These are phyloP conservation scores for Macrosoma leucophasiata DNA, from an alignment of 2,888 invertebrate genomes.

Conservation along the genomic window DNA sequence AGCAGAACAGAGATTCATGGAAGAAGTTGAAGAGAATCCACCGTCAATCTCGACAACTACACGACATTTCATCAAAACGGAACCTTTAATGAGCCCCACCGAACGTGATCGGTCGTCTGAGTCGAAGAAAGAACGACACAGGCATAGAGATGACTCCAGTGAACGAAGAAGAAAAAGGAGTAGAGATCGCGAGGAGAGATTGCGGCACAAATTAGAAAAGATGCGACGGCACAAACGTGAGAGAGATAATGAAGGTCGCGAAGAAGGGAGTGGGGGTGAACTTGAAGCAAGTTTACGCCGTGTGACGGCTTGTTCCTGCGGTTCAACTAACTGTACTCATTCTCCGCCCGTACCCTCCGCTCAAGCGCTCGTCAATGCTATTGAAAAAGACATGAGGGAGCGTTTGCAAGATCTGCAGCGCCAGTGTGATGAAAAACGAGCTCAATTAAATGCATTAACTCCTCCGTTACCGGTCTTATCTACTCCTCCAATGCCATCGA, in stretches of 20 bases:
- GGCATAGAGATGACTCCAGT: slow-evolving; percentile 56
- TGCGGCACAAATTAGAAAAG: slow-evolving; percentile 63
- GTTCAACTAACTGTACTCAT: slow-evolving; percentile 43
- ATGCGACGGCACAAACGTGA: slow-evolving; percentile 62
- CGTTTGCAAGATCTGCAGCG: slow-evolving; percentile 87
- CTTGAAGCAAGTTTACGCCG: slow-evolving; percentile 59
- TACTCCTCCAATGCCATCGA: slow-evolving; percentile 59
- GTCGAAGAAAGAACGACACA: slow-evolving; percentile 53
- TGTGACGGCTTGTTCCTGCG: slow-evolving; percentile 58
- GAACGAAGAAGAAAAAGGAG: slow-evolving; percentile 58
- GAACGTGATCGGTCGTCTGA: slow-evolving; percentile 39
- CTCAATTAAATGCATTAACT: slow-evolving; percentile 83
- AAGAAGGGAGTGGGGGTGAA: slow-evolving; percentile 51
- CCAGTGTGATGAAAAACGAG: slow-evolving; percentile 88
- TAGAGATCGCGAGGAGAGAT: slow-evolving; percentile 56
- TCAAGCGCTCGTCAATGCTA: slow-evolving; percentile 79
- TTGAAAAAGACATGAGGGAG: slow-evolving; percentile 88
- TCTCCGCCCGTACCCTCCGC: slow-evolving; percentile 60
- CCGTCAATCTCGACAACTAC: slow-evolving; percentile 36
- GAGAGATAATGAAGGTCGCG: slow-evolving; percentile 40
- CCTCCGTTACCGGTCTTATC: slow-evolving; percentile 67
- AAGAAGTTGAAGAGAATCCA: slow-evolving; percentile 77
- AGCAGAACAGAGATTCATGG: slow-evolving; percentile 88
- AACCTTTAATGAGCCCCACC: slow-evolving; percentile 51
- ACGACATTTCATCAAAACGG: slow-evolving; percentile 56